Percentiles rank a stretch among this genome's conserved stretches.
phyloP scores from a whole-genome alignment of 2,113 vertebrate species.

The Pedionomus torquatus region DNA sequence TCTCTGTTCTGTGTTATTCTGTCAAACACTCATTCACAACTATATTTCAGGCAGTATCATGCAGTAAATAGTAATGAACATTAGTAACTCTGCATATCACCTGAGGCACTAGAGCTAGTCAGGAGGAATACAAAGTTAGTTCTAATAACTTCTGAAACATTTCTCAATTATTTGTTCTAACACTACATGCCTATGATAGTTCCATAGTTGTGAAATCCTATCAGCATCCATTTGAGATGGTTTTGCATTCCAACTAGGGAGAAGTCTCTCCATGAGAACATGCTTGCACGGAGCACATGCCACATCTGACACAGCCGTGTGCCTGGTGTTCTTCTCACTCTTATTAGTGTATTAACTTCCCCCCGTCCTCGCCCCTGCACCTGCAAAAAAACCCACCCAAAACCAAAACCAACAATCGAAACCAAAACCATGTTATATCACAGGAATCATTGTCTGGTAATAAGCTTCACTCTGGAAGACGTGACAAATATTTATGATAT shows the following conservation, averaged over 20 bases:
- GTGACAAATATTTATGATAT: not conserved
- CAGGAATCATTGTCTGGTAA: not conserved
- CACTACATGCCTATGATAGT: not conserved
- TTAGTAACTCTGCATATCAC: not conserved
- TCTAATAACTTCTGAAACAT: not conserved
- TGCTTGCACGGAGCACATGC: rapidly evolving
- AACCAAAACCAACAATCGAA: no score
- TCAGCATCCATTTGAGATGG: not conserved
- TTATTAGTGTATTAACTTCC: not conserved
- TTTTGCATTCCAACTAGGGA: not conserved
- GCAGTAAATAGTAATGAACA: conserved; percentile 6
- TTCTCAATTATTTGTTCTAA: not conserved
- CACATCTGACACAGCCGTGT: not conserved
- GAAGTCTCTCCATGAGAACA: not conserved
- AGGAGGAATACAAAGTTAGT: not conserved
- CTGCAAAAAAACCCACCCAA: no score
- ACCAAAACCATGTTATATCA: not conserved
- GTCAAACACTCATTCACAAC: conserved; percentile 12
- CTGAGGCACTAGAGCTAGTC: not conserved
- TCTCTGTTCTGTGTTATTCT: not conserved
- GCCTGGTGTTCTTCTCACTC: not conserved
- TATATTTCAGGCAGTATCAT: not conserved
- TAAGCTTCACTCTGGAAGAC: not conserved
- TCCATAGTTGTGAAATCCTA: not conserved
- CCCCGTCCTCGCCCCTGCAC: no score